A percentile compares a stretch with the other conserved stretches of the same genome.
These are phyloP conservation scores for Thumatha senex DNA, from an alignment of 2,888 invertebrate species.

Conservation along the genomic window DNA sequence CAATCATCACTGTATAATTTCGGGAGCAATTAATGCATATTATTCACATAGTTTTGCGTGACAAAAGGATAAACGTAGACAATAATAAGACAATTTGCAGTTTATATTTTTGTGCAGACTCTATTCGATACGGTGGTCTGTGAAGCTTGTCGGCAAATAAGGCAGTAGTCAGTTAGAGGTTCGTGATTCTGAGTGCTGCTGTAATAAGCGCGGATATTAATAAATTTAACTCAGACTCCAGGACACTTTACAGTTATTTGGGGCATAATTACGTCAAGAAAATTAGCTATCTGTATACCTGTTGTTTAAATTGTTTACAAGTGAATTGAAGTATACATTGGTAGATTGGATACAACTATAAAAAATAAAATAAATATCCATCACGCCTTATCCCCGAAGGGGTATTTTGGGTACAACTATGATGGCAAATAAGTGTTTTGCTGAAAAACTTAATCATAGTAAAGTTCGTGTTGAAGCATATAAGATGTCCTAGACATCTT, in stretches of 20 bases:
- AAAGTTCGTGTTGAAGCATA: no score
- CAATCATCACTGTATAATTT: not conserved
- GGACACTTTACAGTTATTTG: slow-evolving; percentile 69
- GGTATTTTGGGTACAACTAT: no score
- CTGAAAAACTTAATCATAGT: no score
- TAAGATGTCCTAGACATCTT: no score
- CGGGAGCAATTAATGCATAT: slow-evolving; percentile 6
- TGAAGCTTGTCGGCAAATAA: slow-evolving; percentile 72
- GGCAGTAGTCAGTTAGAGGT: slow-evolving; percentile 76
- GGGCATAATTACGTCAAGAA: slow-evolving; percentile 56
- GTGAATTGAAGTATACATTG: slow-evolving; percentile 6
- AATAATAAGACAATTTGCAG: not conserved
- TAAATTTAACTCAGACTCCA: slow-evolving; percentile 59
- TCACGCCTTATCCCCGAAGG: no score
- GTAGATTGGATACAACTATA: no score
- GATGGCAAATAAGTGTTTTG: no score
- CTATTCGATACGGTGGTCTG: slow-evolving; percentile 40
- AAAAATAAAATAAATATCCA: no score
- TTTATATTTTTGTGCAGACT: slow-evolving; percentile 25
- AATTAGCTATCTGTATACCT: slow-evolving; percentile 42
- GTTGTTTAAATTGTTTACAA: slow-evolving; percentile 43
- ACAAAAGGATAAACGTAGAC: slow-evolving; percentile 6
- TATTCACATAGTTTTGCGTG: slow-evolving; percentile 4
- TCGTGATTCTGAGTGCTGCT: slow-evolving; percentile 62
- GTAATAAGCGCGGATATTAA: slow-evolving; percentile 70